Base-by-base conservation (phyloP, 37 sponge, comb jelly and placozoan genomes). In the Ephydatia muelleri region DNA sequence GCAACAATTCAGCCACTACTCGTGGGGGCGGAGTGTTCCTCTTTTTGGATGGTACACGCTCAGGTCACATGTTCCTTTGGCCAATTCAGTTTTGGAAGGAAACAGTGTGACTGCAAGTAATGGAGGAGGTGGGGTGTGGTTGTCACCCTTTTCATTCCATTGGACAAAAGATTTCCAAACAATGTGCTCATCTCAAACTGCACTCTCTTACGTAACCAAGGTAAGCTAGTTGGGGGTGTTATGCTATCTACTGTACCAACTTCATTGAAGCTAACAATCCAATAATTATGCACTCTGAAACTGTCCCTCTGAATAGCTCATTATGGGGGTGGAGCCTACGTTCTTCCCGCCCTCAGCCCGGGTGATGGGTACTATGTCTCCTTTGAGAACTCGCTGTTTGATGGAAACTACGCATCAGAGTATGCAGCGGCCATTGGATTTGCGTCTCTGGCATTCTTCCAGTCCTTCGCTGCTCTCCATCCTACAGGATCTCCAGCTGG, bases 1-100 rank as follows among this genome's bases (percentile, higher is more conserved):
- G 16, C 65, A 22, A 77, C 27, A 85, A 85, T 70, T 64, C 25
- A 34, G 85, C 78, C n/a, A 25, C 5, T 36, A 28, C 78, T 5
- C 77, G 31, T 33, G 85, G 78, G 34, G 85, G 85, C 27, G 85
- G 85, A 2, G 31, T 77, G 13, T 85, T 77, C 47, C 33, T 77
- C 21, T 26, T 76, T 5, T 67, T 85, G 35, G 68, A 74, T 68
- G 39, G 48, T 1, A 39, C 5, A 29, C 64, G 4, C 70, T 68
- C 29, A 68, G 29, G 29, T 68, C 70, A 68, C 29, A 30, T 29
- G 29, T 68, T 68, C 29, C 9, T 13, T 30, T 68, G 29, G 29
- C 70, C 27, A 30, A 26, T 5, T 68, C 70, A 13, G 12, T 30
- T 29, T 11, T 68, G 27, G 70, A 30, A 29, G 70, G 29, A 4